A percentile compares a stretch with the other conserved stretches of the same genome.
Conservation (phyloP, 2,888 invertebrate genomes). For the Amblyjoppa proteus region DNA sequence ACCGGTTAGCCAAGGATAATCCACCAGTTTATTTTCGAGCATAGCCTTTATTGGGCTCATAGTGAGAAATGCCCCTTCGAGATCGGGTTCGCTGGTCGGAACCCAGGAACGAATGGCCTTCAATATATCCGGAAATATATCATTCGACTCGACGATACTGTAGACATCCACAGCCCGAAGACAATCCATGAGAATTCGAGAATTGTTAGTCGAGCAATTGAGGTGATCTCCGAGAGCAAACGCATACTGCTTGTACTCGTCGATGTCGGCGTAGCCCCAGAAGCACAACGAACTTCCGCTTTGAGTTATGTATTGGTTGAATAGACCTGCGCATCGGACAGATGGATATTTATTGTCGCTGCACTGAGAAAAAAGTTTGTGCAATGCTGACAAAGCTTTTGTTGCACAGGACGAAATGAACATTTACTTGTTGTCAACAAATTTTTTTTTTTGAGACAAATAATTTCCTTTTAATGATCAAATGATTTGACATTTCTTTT, state of each 20-base stretch:
- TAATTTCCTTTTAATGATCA: no score
- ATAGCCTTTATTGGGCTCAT: conserved; percentile 63
- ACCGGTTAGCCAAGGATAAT: conserved; percentile 71
- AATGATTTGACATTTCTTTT: no score
- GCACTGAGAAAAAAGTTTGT: not conserved
- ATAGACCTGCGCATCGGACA: conserved; percentile 67
- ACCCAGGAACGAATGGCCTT: conserved; percentile 59
- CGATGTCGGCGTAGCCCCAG: conserved; percentile 59
- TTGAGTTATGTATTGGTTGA: conserved; percentile 71
- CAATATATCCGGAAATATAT: conserved; percentile 44
- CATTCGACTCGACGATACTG: conserved; percentile 40
- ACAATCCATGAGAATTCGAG: conserved; percentile 67
- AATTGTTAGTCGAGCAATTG: conserved; percentile 66
- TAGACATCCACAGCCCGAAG: conserved; percentile 58
- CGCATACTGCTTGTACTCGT: conserved; percentile 58
- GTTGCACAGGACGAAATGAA: not conserved
- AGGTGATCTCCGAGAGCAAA: conserved; percentile 56
- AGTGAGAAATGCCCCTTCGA: conserved; percentile 70
- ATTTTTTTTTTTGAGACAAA: no score
- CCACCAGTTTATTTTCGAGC: conserved; percentile 59
- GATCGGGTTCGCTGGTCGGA: conserved; percentile 69
- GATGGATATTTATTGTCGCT: not conserved
- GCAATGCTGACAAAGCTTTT: not conserved
- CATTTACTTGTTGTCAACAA: no score
- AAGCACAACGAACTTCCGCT: conserved; percentile 69